Evolutionary conservation across 2,797 vertebrate genomes (phyloP), one percentile per base, ranked within the genome.

Genomic region (Anabas testudineus): DNA sequence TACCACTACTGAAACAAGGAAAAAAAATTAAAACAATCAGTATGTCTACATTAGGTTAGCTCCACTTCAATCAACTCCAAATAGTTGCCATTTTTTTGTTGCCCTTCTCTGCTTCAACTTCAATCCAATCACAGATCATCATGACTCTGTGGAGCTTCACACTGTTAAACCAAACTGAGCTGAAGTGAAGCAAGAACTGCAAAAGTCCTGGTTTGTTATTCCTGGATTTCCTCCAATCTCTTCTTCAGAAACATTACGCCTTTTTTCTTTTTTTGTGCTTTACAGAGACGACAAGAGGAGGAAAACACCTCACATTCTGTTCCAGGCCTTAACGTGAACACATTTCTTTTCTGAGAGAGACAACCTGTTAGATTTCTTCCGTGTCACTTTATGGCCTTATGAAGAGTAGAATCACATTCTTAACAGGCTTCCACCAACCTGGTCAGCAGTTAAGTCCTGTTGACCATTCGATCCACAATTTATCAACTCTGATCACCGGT

Each of bases 11-110:
- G 59, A 86, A 80, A 90, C 61, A 37, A 85, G 30, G 73, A 74
- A 60, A 76, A 34, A 66, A 75, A 67, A 36, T 58, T 46, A 69
- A 76, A 82, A 87, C 52, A 92, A 92, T 92, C 90, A 90, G 66
- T 89, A 84, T 82, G 87, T 91, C 90, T 89, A 90, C 82, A 84
- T 91, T 87, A 87, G 83, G 78, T 90, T 86, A 87, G 85, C 86
- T 85, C 87, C 88, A 80, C 85, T 86, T 85, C 75, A 88, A 82
- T 82, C 72, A 67, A 67, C 69, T 74, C 74, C 53, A 74, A 68
- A 74, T 69, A 80, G 72, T 76, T 83, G 60, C 79, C 76, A 28
- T 41, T 54, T 56, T 57, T 32, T 37, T 48, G 47, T 45, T 32
- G 39, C 67, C 49, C 48, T 47, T 71, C 59, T 64, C 76, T 78